These are phyloP conservation scores for Potamilus streckersoni DNA, from an alignment of 1,140 invertebrate genomes.

Conservation along the genomic window DNA sequence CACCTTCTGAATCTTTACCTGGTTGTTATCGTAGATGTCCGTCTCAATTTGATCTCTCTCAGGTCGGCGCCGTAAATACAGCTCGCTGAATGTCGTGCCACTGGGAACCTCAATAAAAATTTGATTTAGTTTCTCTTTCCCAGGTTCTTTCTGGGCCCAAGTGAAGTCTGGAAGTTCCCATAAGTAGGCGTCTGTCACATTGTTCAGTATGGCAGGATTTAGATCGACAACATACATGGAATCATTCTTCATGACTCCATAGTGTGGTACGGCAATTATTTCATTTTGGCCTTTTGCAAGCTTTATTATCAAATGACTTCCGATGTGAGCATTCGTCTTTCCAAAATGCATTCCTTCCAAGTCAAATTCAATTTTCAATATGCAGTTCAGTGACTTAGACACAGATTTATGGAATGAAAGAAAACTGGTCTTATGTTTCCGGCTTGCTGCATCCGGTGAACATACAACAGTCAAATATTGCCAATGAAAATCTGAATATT, in stretches of 20 bases:
- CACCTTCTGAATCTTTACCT: constrained; percentile 6
- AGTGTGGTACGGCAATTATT: too few relatives aligned
- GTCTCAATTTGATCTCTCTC: neutral
- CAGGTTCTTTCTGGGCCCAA: neutral
- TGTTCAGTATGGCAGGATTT: neutral
- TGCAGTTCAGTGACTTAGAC: neutral
- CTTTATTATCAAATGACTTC: too few relatives aligned
- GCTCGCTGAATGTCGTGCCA: neutral
- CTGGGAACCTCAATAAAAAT: neutral
- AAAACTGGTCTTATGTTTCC: neutral
- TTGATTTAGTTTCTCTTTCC: neutral
- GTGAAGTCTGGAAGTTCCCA: constrained; percentile 13
- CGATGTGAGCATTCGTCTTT: too few relatives aligned
- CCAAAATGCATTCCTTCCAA: neutral
- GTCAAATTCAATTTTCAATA: neutral
- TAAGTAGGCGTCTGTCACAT: neutral
- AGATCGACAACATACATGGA: too few relatives aligned
- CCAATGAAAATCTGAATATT: constrained; percentile 6
- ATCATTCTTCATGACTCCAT: too few relatives aligned
- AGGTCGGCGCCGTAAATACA: neutral
- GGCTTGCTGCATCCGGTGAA: neutral
- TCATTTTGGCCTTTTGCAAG: too few relatives aligned
- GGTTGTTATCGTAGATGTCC: constrained; percentile 4
- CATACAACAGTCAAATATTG: neutral
- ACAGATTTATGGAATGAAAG: neutral